Conservation (phyloP, 1,140 invertebrate species). For the Dendrolimus kikuchii region DNA sequence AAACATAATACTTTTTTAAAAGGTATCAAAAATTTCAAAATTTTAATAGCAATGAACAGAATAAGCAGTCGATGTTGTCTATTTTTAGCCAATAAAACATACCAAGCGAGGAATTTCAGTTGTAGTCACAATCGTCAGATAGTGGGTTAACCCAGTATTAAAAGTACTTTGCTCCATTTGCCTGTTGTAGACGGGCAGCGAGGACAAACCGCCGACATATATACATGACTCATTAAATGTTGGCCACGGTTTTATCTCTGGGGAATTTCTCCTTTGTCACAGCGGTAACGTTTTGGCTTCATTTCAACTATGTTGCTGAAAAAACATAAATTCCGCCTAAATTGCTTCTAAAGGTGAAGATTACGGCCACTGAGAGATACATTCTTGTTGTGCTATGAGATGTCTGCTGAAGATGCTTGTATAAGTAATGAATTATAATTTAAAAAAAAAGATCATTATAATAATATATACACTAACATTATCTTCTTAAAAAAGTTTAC, state of each 20-base stretch:
- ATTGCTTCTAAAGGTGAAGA: conserved; percentile 13
- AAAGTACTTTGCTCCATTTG: neutral
- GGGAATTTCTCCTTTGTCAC: conserved; percentile 23
- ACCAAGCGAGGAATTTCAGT: neutral
- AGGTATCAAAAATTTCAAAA: too few species aligned
- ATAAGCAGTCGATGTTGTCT: neutral
- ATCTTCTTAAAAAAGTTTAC: too few species aligned
- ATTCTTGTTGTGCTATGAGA: neutral
- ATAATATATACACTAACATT: too few species aligned
- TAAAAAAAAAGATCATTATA: too few species aligned
- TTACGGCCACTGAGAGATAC: neutral
- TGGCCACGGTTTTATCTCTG: conserved; percentile 20
- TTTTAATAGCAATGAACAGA: neutral
- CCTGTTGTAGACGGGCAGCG: neutral
- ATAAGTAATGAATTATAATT: too few species aligned
- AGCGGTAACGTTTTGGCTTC: conserved; percentile 16
- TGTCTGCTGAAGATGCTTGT: neutral
- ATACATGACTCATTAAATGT: conserved; percentile 18
- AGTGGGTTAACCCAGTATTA: conserved; percentile 1
- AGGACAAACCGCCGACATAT: conserved; percentile 7
- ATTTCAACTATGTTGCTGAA: conserved; percentile 17
- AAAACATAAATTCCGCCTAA: conserved; percentile 13
- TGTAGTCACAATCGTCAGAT: neutral
- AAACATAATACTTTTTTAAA: too few species aligned
- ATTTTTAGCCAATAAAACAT: neutral